Evolutionary conservation across 2,113 vertebrate species (phyloP).

Genomic region (Nothocercus julius): DNA sequence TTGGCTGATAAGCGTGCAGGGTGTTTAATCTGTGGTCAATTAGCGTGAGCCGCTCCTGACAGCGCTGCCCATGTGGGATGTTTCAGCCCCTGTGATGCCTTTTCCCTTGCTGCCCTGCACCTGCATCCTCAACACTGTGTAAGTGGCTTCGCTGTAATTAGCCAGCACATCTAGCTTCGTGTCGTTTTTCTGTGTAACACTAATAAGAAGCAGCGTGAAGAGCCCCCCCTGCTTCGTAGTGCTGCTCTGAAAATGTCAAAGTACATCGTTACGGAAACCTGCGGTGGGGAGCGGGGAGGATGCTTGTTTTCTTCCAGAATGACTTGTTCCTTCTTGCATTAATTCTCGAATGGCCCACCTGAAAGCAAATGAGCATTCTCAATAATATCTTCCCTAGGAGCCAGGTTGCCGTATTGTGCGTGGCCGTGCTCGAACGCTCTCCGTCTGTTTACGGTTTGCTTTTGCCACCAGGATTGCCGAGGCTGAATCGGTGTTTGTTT

Average conservation of each 20-base stretch:
- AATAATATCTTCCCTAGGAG: not conserved
- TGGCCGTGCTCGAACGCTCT: not conserved
- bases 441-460: not conserved
- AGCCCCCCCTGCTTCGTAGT: not conserved
- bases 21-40: not conserved
- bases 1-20: not conserved
- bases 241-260: fast-evolving
- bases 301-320: not conserved
- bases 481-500: not conserved
- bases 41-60: not conserved
- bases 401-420: not conserved
- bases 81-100: not conserved
- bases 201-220: not conserved
- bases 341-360: not conserved
- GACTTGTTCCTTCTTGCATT: not conserved
- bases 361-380: not conserved
- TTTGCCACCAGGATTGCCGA: not conserved
- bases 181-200: not conserved
- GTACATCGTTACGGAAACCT: not conserved
- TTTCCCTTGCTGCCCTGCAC: not conserved
- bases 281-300: fast-evolving
- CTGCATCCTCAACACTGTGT: not conserved
- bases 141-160: not conserved
- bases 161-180: not conserved
- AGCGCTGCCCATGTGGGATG: not conserved